Evolutionary conservation across 1,140 invertebrate genomes (phyloP).

Genomic region (Anastatus disparis): DNA sequence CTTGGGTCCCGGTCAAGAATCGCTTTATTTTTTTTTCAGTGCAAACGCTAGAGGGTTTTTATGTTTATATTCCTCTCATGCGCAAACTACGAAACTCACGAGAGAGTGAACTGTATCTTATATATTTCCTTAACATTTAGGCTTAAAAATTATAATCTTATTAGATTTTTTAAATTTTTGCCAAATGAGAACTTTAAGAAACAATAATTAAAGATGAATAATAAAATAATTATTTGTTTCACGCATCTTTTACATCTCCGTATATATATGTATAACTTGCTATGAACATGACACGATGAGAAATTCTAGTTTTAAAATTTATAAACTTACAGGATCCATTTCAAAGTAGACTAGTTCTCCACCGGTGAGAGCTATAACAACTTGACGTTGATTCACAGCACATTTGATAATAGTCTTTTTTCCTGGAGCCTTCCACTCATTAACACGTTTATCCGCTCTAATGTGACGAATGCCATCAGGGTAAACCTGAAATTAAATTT

Average conservation of each 20-base stretch:
- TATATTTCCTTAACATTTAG: too few relatives aligned
- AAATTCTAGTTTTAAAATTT: background rate
- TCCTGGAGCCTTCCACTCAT: constrained; percentile 98
- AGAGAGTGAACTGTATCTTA: too few relatives aligned
- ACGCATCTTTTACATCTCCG: constrained; percentile 57
- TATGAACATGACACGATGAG: constrained; percentile 31
- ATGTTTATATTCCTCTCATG: too few relatives aligned
- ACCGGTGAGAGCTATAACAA: constrained; percentile 96
- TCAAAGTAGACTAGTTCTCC: constrained; percentile 99
- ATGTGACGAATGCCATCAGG: constrained; percentile 99
- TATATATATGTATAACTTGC: constrained; percentile 42
- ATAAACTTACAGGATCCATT: constrained; percentile 92
- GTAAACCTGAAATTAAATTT: constrained; percentile 76
- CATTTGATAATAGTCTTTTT: constrained; percentile 98
- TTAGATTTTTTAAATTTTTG: constrained; percentile 9
- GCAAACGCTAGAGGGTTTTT: too few relatives aligned
- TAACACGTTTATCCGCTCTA: constrained; percentile 95
- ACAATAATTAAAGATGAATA: constrained; percentile 29
- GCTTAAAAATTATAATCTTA: background rate
- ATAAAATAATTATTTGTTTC: constrained; percentile 49
- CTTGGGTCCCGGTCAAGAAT: too few relatives aligned
- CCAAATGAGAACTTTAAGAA: constrained; percentile 16
- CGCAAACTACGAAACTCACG: too few relatives aligned
- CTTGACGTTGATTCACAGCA: constrained; percentile 98
- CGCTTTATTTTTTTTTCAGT: too few relatives aligned